A percentile compares a stretch with the other conserved stretches of the same genome.
phyloP scores from a whole-genome alignment of 2,797 vertebrate species.

The Bradypus variegatus region DNA sequence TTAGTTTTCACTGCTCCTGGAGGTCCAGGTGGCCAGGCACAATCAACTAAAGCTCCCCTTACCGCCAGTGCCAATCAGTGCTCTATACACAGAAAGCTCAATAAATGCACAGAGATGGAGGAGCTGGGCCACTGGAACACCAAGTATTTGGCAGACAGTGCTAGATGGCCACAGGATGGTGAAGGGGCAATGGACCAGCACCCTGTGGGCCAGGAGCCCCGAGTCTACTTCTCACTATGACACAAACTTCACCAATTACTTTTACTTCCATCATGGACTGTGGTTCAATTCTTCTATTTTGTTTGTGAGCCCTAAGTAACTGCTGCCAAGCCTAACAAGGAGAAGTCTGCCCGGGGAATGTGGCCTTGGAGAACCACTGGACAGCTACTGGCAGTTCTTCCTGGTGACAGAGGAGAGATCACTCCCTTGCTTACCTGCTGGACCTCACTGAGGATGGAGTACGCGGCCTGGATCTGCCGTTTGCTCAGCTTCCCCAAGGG shows the following conservation, averaged over 20 bases:
- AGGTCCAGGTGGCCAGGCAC: not conserved
- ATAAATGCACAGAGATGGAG: not conserved
- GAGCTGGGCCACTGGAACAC: accelerated
- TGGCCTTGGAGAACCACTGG: accelerated
- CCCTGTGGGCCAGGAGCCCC: accelerated
- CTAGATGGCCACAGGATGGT: accelerated
- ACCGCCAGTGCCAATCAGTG: accelerated
- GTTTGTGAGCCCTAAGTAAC: not conserved
- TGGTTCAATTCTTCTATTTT: not conserved
- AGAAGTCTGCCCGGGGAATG: not conserved
- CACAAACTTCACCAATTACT: accelerated
- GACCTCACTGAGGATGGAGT: slow-evolving; percentile 92
- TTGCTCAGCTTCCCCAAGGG: slow-evolving; percentile 97
- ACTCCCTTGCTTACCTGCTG: slow-evolving; percentile 84
- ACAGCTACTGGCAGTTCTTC: not conserved
- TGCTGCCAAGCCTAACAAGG: accelerated
- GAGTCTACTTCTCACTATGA: accelerated
- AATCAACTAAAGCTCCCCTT: too few relatives aligned
- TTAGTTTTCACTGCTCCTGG: not conserved
- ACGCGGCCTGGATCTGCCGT: slow-evolving; percentile 96
- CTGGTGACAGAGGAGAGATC: not conserved
- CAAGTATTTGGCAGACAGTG: not conserved
- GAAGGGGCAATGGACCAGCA: not conserved
- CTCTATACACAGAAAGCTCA: not conserved
- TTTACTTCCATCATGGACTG: too few relatives aligned